Evolutionary conservation across 1,140 invertebrate genomes (phyloP).

Genomic region (Drosophila tropicalis): DNA sequence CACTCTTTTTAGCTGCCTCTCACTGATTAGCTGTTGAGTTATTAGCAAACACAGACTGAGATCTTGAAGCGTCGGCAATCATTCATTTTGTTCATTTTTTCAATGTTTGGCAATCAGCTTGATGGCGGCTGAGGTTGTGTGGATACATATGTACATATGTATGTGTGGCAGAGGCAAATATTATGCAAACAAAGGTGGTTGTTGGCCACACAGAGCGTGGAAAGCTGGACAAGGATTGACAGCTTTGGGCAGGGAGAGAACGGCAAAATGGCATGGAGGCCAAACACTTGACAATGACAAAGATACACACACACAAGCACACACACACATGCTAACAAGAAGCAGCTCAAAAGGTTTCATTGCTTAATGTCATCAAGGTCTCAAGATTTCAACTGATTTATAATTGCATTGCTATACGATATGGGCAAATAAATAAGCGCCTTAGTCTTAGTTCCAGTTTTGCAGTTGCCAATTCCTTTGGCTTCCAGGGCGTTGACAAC

Average conservation of each 20-base stretch:
- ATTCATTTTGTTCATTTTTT: conserved; percentile 58
- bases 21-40: conserved; percentile 78
- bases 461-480: conserved; percentile 50
- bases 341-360: conserved; percentile 77
- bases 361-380: conserved; percentile 78
- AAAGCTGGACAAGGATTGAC: conserved; percentile 70
- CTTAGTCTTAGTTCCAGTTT: conserved; percentile 55
- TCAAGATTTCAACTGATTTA: conserved; percentile 75
- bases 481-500: conserved; percentile 9
- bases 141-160: no score
- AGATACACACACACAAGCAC: conserved; percentile 51
- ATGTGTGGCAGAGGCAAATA: conserved; percentile 10
- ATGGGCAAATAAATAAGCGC: conserved; percentile 77
- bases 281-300: conserved; percentile 74
- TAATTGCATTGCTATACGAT: conserved; percentile 64
- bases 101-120: conserved; percentile 70
- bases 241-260: conserved; percentile 5
- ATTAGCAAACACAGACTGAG: conserved; percentile 75
- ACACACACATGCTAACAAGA: background rate
- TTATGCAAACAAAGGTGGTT: conserved; percentile 71
- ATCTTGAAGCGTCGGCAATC: conserved; percentile 57
- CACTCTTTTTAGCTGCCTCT: background rate
- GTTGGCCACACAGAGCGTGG: conserved; percentile 65
- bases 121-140: conserved; percentile 12
- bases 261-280: conserved; percentile 23